Conservation (phyloP, 2,113 vertebrate genomes). For the Charadrius vociferus region DNA sequence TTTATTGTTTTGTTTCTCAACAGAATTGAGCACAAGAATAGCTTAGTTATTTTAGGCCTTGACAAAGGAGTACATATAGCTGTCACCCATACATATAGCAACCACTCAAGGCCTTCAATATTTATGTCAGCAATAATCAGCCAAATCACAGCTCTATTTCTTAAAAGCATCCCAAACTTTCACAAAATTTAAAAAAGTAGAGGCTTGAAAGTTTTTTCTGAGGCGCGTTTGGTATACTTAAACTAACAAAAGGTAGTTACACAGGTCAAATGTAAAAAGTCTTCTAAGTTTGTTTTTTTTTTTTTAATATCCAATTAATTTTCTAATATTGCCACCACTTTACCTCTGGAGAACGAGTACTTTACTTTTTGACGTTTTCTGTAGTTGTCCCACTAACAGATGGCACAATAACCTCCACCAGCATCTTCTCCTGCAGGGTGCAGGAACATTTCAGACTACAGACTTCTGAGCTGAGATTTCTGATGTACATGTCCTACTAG, state of each 20-base stretch:
- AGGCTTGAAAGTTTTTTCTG: neutral
- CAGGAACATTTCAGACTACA: neutral
- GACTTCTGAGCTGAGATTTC: neutral
- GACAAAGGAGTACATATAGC: neutral
- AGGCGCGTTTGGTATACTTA: neutral
- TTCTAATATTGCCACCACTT: neutral
- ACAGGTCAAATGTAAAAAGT: fast-evolving
- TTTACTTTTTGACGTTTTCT: neutral
- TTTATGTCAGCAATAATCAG: slow-evolving; percentile 31
- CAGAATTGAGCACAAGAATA: neutral
- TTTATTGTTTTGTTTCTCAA: neutral
- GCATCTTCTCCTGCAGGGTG: neutral
- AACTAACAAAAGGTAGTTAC: neutral
- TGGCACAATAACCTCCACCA: neutral
- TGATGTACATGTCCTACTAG: neutral
- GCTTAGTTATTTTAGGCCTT: neutral
- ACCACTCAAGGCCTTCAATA: neutral
- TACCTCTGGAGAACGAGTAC: neutral
- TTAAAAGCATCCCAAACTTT: neutral
- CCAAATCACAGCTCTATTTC: neutral
- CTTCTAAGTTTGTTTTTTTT: neutral
- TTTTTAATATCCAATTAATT: neutral
- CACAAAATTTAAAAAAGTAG: neutral
- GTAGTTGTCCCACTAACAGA: neutral
- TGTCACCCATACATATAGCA: neutral